Evolutionary conservation across 2,888 invertebrate species (phyloP).

Genomic region (Heteropelma amictum): DNA sequence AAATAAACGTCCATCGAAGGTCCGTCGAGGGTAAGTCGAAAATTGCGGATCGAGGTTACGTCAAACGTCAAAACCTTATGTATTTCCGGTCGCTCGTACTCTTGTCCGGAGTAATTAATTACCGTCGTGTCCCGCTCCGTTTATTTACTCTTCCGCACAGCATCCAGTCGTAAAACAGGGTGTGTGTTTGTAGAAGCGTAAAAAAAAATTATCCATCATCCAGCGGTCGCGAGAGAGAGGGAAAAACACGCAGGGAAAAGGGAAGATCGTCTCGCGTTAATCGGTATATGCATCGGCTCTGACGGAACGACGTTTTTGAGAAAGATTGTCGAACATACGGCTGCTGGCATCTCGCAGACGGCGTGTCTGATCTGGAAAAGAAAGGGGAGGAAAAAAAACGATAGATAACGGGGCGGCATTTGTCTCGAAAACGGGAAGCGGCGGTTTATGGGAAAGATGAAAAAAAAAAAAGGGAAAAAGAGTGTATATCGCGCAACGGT

Average conservation of each 20-base stretch:
- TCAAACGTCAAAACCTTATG: not conserved
- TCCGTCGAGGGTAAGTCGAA: slow-evolving; percentile 50
- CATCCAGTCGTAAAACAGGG: not conserved
- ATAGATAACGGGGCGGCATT: slow-evolving; percentile 60
- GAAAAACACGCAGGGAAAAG: slow-evolving; percentile 36
- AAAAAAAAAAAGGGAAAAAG: slow-evolving; percentile 20
- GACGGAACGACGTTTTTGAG: no score
- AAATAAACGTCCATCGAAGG: no score
- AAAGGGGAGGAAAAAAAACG: slow-evolving; percentile 36
- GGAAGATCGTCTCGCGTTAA: no score
- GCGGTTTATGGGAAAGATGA: no score
- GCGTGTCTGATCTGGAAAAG: slow-evolving; percentile 22
- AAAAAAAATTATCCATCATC: slow-evolving; percentile 3
- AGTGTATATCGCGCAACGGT: slow-evolving; percentile 51
- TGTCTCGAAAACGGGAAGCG: slow-evolving; percentile 65
- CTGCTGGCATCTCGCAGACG: not conserved
- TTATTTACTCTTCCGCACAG: slow-evolving; percentile 42
- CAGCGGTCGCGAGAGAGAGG: slow-evolving; percentile 21
- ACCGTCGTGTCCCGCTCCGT: not conserved
- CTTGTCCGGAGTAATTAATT: slow-evolving; percentile 1
- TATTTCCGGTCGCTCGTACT: not conserved
- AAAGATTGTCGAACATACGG: no score
- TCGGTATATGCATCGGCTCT: no score
- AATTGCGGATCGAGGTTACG: slow-evolving; percentile 52
- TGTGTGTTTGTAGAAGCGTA: not conserved